Evolutionary conservation across 2,888 invertebrate species (phyloP), one percentile per base, ranked within the genome.

Genomic region (Heteromurus nitidus): DNA sequence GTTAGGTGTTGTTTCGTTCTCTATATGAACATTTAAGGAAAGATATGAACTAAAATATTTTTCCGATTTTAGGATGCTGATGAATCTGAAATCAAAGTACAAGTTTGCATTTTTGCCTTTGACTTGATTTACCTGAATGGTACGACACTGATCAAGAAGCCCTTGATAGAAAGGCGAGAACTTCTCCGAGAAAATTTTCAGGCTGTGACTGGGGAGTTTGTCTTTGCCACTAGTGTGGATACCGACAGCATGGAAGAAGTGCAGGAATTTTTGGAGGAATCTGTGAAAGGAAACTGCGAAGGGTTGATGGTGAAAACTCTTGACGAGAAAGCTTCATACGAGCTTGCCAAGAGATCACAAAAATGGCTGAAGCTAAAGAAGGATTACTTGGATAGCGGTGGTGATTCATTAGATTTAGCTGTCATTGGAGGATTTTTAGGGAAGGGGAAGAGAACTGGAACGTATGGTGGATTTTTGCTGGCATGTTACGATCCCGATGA

Each of bases 301-400:
- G 99, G 99, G 0, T 91, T 99, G 76, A 99, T 99, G 99, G 96
- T 99, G 7, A 99, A 99, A 91, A 96, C 98, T 0, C 90, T 99
- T 68, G 92, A 94, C 87, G 93, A 93, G 31, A 94, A 95, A 88
- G 96, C 99, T 0, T 94, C 95, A 0, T 99, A 99, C 90, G 99
- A 99, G 91, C 99, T 99, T 87, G 98, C 99, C 0, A 95, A 97
- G 87, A 91, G 99, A 47, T 96, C 96, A 0, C 93, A 93, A 85
- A 97, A 97, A 89, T 98, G 98, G 98, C 91, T 98, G 44, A 98
- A 98, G 92, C 90, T 99, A 75, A 99, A 99, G 90, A 99, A 99
- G 89, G 99, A 99, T 91, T 99, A 99, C 90, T 90, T 99, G 85
- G 96, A 98, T 30, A 97, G 97, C 44, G 94, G 96, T 9, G 99